Percentiles rank a stretch among this genome's conserved stretches.
Evolutionary conservation across 2,888 invertebrate species (phyloP).

Genomic region (Tinea pellionella): DNA sequence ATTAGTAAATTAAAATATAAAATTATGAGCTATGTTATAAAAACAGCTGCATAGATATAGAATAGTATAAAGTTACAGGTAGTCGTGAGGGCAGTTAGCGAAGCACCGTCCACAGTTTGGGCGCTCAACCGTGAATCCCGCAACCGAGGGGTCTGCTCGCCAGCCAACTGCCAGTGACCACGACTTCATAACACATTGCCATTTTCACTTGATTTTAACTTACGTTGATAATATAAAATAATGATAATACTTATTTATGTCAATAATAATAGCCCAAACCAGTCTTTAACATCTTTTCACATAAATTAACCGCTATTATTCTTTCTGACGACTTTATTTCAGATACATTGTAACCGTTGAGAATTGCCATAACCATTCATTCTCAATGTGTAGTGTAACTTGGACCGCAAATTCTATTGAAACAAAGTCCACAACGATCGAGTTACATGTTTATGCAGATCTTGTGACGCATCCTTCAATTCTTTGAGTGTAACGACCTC

Average conservation of each 20-base stretch:
- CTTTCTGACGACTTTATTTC: no score
- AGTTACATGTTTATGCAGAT: background rate
- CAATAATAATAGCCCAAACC: no score
- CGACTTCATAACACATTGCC: no score
- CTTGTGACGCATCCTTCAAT: background rate
- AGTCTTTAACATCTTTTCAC: no score
- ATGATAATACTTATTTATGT: no score
- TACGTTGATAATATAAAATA: background rate
- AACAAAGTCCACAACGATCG: background rate
- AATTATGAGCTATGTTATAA: no score
- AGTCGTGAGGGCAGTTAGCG: background rate
- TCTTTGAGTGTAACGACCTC: slow-evolving; percentile 1
- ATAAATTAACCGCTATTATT: no score
- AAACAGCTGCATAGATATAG: background rate
- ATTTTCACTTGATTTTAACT: no score
- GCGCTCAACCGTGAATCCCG: slow-evolving; percentile 62
- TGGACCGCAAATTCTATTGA: background rate
- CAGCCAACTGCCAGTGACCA: slow-evolving; percentile 20
- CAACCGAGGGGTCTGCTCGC: slow-evolving; percentile 23
- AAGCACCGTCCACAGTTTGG: slow-evolving; percentile 24
- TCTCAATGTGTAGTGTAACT: background rate
- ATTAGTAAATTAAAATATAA: no score
- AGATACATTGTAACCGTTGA: no score
- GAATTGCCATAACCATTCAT: background rate
- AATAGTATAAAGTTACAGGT: background rate